These are phyloP conservation scores for Agrotis clavis DNA, from an alignment of 2,888 invertebrate species.

Conservation along the genomic window DNA sequence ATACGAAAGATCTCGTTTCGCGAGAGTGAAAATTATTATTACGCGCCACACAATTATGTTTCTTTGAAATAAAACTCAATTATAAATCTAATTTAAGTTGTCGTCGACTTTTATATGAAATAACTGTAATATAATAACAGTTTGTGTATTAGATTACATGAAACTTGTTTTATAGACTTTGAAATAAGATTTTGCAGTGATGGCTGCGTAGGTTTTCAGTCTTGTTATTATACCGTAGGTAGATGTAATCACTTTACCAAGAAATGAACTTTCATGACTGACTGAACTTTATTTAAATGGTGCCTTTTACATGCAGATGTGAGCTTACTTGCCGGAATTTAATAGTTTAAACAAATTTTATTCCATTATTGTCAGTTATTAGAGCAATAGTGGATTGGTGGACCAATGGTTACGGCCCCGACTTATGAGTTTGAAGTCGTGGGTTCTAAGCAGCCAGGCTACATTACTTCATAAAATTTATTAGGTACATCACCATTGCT, in stretches of 20 bases:
- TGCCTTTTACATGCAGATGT: neutral
- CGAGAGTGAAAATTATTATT: slow-evolving; percentile 77
- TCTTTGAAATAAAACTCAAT: slow-evolving; percentile 75
- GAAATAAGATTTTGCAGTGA: slow-evolving; percentile 49
- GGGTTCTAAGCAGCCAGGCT: too few relatives aligned
- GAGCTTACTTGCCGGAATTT: slow-evolving; percentile 4
- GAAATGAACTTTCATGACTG: slow-evolving; percentile 36
- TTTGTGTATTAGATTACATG: slow-evolving; percentile 59
- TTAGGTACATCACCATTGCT: too few relatives aligned
- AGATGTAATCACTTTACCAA: slow-evolving; percentile 30
- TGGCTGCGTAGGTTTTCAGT: slow-evolving; percentile 27
- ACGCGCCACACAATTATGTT: slow-evolving; percentile 65
- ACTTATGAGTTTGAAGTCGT: too few relatives aligned
- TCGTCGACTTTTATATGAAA: slow-evolving; percentile 58
- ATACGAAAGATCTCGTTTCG: slow-evolving; percentile 70
- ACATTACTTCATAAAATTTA: too few relatives aligned
- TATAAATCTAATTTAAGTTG: slow-evolving; percentile 70
- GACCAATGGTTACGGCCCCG: too few relatives aligned
- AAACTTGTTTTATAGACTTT: slow-evolving; percentile 52
- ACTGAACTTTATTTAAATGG: slow-evolving; percentile 14
- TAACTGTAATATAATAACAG: slow-evolving; percentile 39
- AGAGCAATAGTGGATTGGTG: too few relatives aligned
- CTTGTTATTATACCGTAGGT: slow-evolving; percentile 15
- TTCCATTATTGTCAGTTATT: neutral
- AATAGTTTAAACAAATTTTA: slow-evolving; percentile 7